These are phyloP conservation scores for Nicator chloris DNA, from an alignment of 2,113 vertebrate genomes.

Conservation along the genomic window DNA sequence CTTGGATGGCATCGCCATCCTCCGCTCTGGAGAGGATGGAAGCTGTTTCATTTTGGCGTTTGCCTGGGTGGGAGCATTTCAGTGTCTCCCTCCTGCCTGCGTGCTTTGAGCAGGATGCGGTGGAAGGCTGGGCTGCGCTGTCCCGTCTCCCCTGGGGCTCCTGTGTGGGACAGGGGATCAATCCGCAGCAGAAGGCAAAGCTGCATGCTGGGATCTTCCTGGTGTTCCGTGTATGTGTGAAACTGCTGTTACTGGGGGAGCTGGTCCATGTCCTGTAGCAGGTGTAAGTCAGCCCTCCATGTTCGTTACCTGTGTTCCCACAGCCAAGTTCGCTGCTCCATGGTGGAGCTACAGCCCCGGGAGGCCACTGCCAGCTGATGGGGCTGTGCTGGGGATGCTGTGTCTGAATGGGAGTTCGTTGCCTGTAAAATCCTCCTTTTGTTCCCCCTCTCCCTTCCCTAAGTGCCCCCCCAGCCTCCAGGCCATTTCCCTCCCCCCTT, in stretches of 20 bases:
- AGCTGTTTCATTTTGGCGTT: background rate
- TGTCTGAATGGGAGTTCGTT: background rate
- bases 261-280: background rate
- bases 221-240: rapidly evolving
- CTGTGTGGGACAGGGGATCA: background rate
- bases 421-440: background rate
- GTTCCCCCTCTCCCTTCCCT: background rate
- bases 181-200: background rate
- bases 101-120: background rate
- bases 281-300: rapidly evolving
- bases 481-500: background rate
- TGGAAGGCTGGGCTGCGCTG: background rate
- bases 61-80: background rate
- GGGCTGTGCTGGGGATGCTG: background rate
- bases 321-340: rapidly evolving
- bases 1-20: rapidly evolving
- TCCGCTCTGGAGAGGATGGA: background rate
- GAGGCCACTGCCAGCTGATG: background rate
- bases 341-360: background rate
- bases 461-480: background rate
- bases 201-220: background rate
- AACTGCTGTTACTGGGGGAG: background rate
- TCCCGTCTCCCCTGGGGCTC: rapidly evolving
- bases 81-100: background rate
- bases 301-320: background rate